Evolutionary conservation across 2,113 vertebrate genomes (phyloP), one percentile per base, ranked within the genome.

Genomic region (Thamnaconus septentrionalis): DNA sequence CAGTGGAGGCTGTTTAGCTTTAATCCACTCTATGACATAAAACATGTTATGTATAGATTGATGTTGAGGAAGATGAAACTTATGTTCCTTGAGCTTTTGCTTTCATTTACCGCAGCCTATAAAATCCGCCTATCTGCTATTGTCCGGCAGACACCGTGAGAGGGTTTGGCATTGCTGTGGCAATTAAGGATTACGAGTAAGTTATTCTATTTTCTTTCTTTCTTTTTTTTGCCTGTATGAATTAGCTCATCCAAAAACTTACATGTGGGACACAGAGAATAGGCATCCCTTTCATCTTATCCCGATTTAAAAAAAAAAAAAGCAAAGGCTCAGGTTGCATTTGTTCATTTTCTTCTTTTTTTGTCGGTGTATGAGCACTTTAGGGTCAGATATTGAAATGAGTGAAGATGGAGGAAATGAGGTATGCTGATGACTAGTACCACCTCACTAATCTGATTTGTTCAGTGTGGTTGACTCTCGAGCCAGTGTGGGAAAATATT

Each of bases 391-490:
- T 73, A 67, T 68, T 75, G 64, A 74, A 76, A 77, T 78, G 70
- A 79, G 73, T 79, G 79, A 81, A 84, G 75, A 80, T 78, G 76
- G 69, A 73, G 79, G 66, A 80, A 82, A 82, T 61, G 55, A 60
- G 88, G 79, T 85, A 81, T 88, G 88, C 85, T 72, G 83, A 80
- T 75, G 78, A 87, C 86, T 80, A 75, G 79, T 73, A 69, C 62
- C 81, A 81, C 79, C 86, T 76, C 89, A 52, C 84, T 91, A 92
- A 92, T 92, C 91, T 92, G 72, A 92, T 92, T 91, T 91, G 90
- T 92, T 91, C 91, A 88, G 91, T 87, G 70, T 91, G 89, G 85
- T 76, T 92, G 91, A 91, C 69, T 84, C 85, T 90, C 18, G 80
- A 91, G 88, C 88, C 45, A 40, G 79, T 90, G 91, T 92, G 90